Percentiles rank a stretch among this genome's conserved stretches.
phyloP scores from a whole-genome alignment of 2,888 invertebrate genomes.

The Syrphus vitripennis region DNA sequence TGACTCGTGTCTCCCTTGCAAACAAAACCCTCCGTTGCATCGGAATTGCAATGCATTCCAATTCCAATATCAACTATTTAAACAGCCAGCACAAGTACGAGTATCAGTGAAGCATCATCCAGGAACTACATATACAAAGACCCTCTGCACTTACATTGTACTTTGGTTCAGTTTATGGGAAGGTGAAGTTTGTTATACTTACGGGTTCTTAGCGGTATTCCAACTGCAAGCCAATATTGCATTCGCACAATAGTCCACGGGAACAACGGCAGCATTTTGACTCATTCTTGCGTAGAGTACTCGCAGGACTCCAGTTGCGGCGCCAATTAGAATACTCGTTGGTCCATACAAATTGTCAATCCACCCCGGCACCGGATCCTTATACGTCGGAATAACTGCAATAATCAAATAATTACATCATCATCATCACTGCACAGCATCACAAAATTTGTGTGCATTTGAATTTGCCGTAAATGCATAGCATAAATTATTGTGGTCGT shows the following conservation, averaged over 20 bases:
- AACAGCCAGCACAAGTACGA: slow-evolving; percentile 12
- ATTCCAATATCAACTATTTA: slow-evolving; percentile 54
- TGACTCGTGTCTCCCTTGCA: slow-evolving; percentile 55
- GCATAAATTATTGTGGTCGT: neutral
- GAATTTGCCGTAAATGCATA: neutral
- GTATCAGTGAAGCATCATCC: neutral
- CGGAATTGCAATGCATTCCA: slow-evolving; percentile 40
- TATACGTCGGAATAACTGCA: slow-evolving; percentile 81
- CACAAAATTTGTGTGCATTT: neutral
- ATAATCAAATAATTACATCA: slow-evolving; percentile 64
- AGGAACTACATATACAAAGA: neutral
- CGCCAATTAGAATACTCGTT: slow-evolving; percentile 81
- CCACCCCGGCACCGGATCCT: slow-evolving; percentile 85
- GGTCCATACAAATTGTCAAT: slow-evolving; percentile 87
- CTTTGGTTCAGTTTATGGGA: neutral
- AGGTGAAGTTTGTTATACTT: slow-evolving; percentile 25
- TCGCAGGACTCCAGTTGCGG: slow-evolving; percentile 84
- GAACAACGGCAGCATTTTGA: slow-evolving; percentile 80
- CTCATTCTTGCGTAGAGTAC: slow-evolving; percentile 76
- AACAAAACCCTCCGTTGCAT: slow-evolving; percentile 30
- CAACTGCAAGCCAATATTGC: slow-evolving; percentile 80
- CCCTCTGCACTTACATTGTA: neutral
- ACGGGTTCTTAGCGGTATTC: slow-evolving; percentile 81
- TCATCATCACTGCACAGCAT: slow-evolving; percentile 24
- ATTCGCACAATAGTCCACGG: slow-evolving; percentile 81